Base-by-base conservation (phyloP, 2,113 vertebrate species). In the Acanthisitta chloris region DNA sequence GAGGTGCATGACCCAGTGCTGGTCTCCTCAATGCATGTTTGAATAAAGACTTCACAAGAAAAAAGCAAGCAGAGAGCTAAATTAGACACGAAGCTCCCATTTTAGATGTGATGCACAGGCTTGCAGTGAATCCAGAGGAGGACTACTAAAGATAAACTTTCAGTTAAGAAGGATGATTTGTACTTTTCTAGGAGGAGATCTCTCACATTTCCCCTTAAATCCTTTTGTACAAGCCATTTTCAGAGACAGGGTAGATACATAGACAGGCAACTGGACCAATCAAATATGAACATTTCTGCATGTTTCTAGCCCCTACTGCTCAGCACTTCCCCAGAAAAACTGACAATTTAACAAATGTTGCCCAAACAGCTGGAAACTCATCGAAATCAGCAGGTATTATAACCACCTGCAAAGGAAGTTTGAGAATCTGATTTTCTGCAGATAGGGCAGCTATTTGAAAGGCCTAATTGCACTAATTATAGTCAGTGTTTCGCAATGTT, bases 381-480 rank as follows among this genome's bases (percentile, higher is more conserved):
- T 96, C 52, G 79, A 86, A 96, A 97, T 86, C 85, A 94, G 86
- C 8, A 13, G 81, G 77, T 66, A 95, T 92, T 94, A 64, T 81
- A 94, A 88, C 72, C 84, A 96, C 57, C 83, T 85, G 89, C 55
- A 85, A 96, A 88, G 55, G 57, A 40, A 78, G 55, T 78, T 94
- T 92, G 93, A 96, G 78, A 94, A 94, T 96, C 80, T 91, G 42
- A 81, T 95, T 96, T 95, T 91, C 82, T 95, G 94, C 85, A 87
- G 59, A 89, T 65, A 76, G 25, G 28, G 74, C 18, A 94, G 76
- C 51, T 73, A 59, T 94, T 88, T 87, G 88, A 95, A 96, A 96
- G 46, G 14, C 51, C 54, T 97, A 94, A 96, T 94, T 96, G 87
- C 61, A 36, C 74, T 96, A 97, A 97, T 97, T 97, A 92, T 59